phyloP scores from a whole-genome alignment of 2,797 vertebrate genomes.

The Sebastes wilsoni region DNA sequence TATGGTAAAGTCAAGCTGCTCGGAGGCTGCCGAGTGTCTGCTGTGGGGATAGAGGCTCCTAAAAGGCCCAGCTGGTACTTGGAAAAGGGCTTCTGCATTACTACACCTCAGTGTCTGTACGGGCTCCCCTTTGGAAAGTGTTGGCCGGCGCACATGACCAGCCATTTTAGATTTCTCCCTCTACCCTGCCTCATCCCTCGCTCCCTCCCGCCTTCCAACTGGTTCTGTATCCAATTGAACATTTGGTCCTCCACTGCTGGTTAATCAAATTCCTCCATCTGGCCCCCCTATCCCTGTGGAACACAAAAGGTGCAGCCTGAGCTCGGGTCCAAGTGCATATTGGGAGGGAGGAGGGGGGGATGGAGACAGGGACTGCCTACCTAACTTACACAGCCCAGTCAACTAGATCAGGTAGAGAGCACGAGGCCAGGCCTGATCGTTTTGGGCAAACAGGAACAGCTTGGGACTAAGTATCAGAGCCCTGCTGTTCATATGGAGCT shows the following conservation, averaged over 20 bases:
- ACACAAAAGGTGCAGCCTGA: constrained; percentile 97
- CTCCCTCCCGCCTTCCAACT: constrained; percentile 95
- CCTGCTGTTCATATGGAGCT: constrained; percentile 80
- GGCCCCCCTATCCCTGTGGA: constrained; percentile 94
- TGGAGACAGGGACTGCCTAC: constrained; percentile 91
- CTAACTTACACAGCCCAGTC: constrained; percentile 94
- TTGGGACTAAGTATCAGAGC: constrained; percentile 80
- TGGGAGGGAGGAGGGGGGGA: constrained; percentile 87
- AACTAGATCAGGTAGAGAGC: constrained; percentile 86
- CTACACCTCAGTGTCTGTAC: constrained; percentile 99
- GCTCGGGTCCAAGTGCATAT: constrained; percentile 97
- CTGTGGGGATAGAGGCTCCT: constrained; percentile 97
- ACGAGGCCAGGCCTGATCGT: constrained; percentile 73
- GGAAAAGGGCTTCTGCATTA: constrained; percentile 99
- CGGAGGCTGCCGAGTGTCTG: constrained; percentile 97
- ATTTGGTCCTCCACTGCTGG: constrained; percentile 99
- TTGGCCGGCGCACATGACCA: constrained; percentile 97
- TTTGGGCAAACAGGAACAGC: constrained; percentile 81
- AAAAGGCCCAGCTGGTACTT: constrained; percentile 99
- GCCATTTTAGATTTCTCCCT: constrained; percentile 99
- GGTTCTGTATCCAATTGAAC: constrained; percentile 99
- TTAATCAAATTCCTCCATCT: constrained; percentile 99
- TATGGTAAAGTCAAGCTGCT: constrained; percentile 99
- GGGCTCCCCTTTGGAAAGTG: constrained; percentile 98
- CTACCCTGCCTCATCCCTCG: constrained; percentile 93